These are phyloP conservation scores for Anastrepha ludens DNA, from an alignment of 1,140 invertebrate species.

Conservation along the genomic window DNA sequence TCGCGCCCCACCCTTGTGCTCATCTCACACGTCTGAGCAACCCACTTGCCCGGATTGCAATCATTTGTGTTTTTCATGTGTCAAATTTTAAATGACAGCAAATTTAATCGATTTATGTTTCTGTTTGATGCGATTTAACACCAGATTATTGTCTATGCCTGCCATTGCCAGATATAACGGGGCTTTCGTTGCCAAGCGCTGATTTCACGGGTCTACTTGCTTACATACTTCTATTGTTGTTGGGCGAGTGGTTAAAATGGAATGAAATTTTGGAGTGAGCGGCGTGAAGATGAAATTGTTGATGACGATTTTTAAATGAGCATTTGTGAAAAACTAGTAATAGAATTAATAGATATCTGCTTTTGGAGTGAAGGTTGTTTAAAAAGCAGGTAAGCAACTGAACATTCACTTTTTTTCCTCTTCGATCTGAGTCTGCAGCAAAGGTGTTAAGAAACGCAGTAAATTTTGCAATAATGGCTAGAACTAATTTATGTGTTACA, in stretches of 20 bases:
- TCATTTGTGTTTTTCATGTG: slow-evolving; percentile 59
- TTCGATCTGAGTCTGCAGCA: no score
- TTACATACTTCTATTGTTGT: background rate
- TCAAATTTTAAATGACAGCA: slow-evolving; percentile 72
- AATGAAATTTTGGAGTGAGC: background rate
- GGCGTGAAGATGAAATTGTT: background rate
- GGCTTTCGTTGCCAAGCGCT: slow-evolving; percentile 16
- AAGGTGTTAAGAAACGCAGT: no score
- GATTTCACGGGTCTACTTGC: slow-evolving; percentile 12
- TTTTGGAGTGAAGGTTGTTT: no score
- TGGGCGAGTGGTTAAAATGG: background rate
- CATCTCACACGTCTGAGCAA: background rate
- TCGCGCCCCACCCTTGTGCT: background rate
- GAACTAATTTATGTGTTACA: no score
- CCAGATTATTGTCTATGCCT: slow-evolving; percentile 39
- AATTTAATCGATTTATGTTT: slow-evolving; percentile 70
- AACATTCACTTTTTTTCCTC: no score
- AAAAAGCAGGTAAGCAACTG: no score
- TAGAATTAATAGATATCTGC: no score
- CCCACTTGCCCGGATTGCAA: background rate
- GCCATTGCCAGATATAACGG: slow-evolving; percentile 42
- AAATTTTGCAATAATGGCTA: no score
- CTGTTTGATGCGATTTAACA: slow-evolving; percentile 46
- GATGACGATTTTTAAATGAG: slow-evolving; percentile 6
- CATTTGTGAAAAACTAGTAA: background rate